Evolutionary conservation across 2,797 vertebrate species (phyloP).

Genomic region (Morelia viridis): DNA sequence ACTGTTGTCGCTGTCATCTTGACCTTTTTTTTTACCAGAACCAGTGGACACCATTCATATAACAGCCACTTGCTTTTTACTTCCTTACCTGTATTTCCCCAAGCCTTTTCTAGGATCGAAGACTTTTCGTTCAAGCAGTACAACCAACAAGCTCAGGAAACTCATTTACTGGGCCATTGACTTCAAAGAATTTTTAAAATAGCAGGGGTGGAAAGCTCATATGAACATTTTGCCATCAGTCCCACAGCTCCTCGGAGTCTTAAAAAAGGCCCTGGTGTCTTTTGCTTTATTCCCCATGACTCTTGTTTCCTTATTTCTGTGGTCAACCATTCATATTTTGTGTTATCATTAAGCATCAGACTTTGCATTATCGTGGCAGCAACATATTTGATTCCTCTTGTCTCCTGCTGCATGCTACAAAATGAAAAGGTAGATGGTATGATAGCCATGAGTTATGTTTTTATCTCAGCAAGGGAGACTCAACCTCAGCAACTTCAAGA

Average conservation of each 20-base stretch:
- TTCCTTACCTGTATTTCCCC: neutral
- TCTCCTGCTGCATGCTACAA: slow-evolving; percentile 27
- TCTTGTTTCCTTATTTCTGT: neutral
- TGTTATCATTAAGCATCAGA: slow-evolving; percentile 39
- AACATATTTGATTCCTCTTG: slow-evolving; percentile 39
- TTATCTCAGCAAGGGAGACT: slow-evolving; percentile 49
- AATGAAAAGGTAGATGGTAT: slow-evolving; percentile 18
- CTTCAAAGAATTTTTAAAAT: neutral
- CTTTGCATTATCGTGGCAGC: slow-evolving; percentile 52
- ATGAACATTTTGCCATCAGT: neutral
- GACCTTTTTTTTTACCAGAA: neutral
- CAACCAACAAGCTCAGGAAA: neutral
- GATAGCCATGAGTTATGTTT: slow-evolving; percentile 45
- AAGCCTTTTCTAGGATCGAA: neutral
- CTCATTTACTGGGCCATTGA: neutral
- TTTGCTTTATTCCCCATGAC: neutral
- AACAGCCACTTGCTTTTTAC: neutral
- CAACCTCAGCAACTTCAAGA: neutral
- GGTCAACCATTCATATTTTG: neutral
- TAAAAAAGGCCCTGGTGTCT: neutral
- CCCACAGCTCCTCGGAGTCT: neutral
- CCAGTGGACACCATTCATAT: neutral
- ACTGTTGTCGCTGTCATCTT: neutral
- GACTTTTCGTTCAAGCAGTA: neutral
- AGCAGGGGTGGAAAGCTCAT: neutral